Conservation (phyloP, 2,888 invertebrate species). For the Eupithecia exiguata region DNA sequence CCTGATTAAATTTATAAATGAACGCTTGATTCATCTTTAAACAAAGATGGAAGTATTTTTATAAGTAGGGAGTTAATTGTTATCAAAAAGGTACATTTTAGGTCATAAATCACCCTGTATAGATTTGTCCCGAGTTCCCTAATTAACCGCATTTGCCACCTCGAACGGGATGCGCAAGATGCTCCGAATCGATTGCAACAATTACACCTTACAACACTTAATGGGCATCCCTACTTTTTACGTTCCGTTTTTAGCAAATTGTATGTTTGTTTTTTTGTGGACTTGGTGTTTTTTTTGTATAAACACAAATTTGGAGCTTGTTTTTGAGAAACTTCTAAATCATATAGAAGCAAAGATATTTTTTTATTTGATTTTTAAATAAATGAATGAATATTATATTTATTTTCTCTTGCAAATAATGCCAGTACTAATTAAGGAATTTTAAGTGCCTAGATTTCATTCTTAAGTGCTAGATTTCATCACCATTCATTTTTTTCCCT, state of each 20-base stretch:
- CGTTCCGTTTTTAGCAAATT: slow-evolving; percentile 18
- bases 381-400: too few relatives aligned
- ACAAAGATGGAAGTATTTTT: too few relatives aligned
- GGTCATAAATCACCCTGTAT: slow-evolving; percentile 54
- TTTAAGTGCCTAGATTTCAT: too few relatives aligned
- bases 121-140: slow-evolving; percentile 58
- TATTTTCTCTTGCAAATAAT: too few relatives aligned
- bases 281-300: neutral
- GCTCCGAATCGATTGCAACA: slow-evolving; percentile 41
- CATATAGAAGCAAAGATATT: too few relatives aligned
- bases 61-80: neutral
- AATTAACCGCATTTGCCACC: slow-evolving; percentile 78
- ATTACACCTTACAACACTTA: slow-evolving; percentile 45
- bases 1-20: neutral
- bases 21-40: too few relatives aligned
- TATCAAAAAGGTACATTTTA: neutral
- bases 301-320: neutral
- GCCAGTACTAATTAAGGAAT: too few relatives aligned
- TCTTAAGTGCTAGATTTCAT: too few relatives aligned
- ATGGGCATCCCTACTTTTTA: slow-evolving; percentile 26
- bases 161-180: slow-evolving; percentile 60
- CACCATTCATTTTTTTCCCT: too few relatives aligned
- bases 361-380: neutral
- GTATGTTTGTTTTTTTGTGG: slow-evolving; percentile 22
- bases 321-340: neutral